Evolutionary conservation across 2,888 invertebrate genomes (phyloP).

Genomic region (Amiota communis): DNA sequence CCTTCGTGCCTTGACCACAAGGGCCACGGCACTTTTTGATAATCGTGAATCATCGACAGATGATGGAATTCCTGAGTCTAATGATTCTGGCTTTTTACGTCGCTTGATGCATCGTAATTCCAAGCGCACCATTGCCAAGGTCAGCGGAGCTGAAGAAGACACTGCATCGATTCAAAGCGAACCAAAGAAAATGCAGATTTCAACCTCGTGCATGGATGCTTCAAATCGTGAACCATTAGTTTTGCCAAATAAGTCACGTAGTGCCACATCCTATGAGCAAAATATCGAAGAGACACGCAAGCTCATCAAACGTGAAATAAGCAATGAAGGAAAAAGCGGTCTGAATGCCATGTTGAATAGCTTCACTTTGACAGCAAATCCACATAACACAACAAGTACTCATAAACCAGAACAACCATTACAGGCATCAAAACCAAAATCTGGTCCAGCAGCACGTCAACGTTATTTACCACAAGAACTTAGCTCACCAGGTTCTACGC

Average conservation of each 20-base stretch:
- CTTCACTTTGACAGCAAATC: constrained; percentile 48
- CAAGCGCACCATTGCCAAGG: constrained; percentile 80
- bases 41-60: constrained; percentile 55
- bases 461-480: constrained; percentile 77
- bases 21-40: constrained; percentile 58
- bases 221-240: constrained; percentile 43
- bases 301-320: constrained; percentile 73
- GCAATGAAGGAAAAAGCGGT: constrained; percentile 76
- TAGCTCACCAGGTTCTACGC: constrained; percentile 55
- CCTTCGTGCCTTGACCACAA: constrained; percentile 53
- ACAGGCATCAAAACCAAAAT: constrained; percentile 59
- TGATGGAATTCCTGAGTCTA: constrained; percentile 65
- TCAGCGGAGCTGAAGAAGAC: constrained; percentile 61
- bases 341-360: constrained; percentile 65
- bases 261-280: constrained; percentile 61
- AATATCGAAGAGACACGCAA: constrained; percentile 65
- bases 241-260: constrained; percentile 51
- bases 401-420: constrained; percentile 35
- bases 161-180: constrained; percentile 62
- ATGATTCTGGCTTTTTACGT: constrained; percentile 79
- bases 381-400: not conserved
- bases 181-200: constrained; percentile 64
- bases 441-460: constrained; percentile 76
- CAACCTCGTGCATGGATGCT: constrained; percentile 55
- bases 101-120: constrained; percentile 81